Evolutionary conservation across 2,797 vertebrate genomes (phyloP), one percentile per base, ranked within the genome.

Genomic region (Oceanodroma leucorhoa): DNA sequence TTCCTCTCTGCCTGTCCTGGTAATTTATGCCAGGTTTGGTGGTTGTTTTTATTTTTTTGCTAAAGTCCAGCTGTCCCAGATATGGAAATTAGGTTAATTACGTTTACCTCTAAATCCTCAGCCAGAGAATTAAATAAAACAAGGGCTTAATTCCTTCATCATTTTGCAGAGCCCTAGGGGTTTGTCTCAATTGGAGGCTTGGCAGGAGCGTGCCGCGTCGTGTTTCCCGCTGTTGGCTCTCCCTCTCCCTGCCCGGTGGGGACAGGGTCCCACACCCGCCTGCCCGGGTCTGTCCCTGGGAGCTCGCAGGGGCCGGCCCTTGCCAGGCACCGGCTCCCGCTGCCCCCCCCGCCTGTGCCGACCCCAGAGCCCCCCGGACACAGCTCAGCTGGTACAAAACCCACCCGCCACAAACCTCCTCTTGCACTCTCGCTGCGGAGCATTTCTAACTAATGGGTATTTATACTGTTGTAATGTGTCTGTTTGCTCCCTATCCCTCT

Each of bases 31-130:
- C 91, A 81, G 91, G 86, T 90, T 94, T 93, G 55, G 73, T 73
- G 84, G 43, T 30, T 23, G 29, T 4, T 14, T 27, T 43, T 29
- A 36, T 70, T 24, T 34, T 43, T 24, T 40, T 22, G 29, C 65
- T 60, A 1, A 96, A 91, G 94, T 95, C 96, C 96, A 96, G 93
- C 96, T 97, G 96, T 97, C 91, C 96, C 96, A 97, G 96, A 95
- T 95, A 97, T 78, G 93, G 96, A 96, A 97, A 97, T 97, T 95
- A 96, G 96, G 96, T 97, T 96, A 96, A 96, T 97, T 96, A 96
- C 88, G 34, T 96, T 96, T 97, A 97, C 96, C 95, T 95, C 95
- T 93, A 96, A 97, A 96, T 97, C 96, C 95, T 94, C 94, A 93
- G 90, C 88, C 66, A 76, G 95, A 95, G 96, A 97, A 97, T 96